Base-by-base conservation (phyloP, 2,113 vertebrate genomes). In the Periophthalmodon schlosseri region DNA sequence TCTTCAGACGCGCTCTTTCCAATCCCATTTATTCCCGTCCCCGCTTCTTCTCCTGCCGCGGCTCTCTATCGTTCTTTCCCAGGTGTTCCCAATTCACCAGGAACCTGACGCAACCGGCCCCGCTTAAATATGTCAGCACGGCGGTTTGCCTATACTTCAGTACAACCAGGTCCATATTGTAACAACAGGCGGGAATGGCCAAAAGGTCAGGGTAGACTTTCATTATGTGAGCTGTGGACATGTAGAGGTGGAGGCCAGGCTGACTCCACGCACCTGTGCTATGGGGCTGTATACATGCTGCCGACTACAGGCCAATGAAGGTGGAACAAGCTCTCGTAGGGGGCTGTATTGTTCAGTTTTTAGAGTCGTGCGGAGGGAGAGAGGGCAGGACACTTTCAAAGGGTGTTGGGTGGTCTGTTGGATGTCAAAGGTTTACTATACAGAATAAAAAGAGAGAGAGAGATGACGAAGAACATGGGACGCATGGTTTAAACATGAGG, bases 341-440 rank as follows among this genome's bases (percentile, higher is more conserved):
- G 69, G 34, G 73, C 73, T 82, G 84, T 84, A 84, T 69, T 63
- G 76, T 82, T 75, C 74, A 66, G 70, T 67, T 82, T 63, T 84
- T 82, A 79, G 66, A 69, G 74, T 70, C 76, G 33, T 71, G 79
- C 71, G 69, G 6, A 34, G n/a, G 67, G 34, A 21, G 49, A 61
- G 47, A 12, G 10, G 21, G 44, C 11, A 16, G 57, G 23, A 33
- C 5, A n/a, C 58, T 46, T 77, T 66, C 65, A 75, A 57, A 70
- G 58, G 65, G 0, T 36, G 36, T 66, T 60, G 39, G 69, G 79
- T 75, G 78, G 82, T 69, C 64, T 14, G 56, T 57, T 67, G 56
- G 56, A 33, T 49, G 11, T 68, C 63, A 64, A 28, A 63, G 28
- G 14, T 13, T 34, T 16, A 21, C 64, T 9, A 47, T 66, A 50